phyloP scores from a whole-genome alignment of 35 echinoderm and acorn worm species.

The Eucidaris tribuloides region DNA sequence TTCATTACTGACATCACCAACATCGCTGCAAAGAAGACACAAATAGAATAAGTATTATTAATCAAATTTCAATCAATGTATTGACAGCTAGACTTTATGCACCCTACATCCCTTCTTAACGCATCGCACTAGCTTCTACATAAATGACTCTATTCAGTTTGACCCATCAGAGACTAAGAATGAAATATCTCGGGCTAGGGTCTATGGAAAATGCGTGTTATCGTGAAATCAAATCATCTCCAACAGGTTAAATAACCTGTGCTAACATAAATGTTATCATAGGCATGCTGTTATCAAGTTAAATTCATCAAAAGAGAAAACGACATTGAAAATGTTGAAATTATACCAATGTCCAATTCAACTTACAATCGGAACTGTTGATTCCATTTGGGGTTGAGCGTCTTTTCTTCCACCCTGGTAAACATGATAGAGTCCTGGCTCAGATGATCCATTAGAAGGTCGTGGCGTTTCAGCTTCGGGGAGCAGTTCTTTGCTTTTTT shows the following conservation, averaged over 20 bases:
- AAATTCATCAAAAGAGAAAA: background rate
- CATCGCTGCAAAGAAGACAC: conserved; percentile 23
- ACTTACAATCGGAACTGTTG: conserved; percentile 62
- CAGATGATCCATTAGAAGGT: background rate
- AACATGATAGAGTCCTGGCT: background rate
- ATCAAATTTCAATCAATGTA: background rate
- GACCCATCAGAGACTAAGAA: too few species aligned
- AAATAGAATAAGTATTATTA: background rate
- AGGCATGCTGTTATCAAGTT: background rate
- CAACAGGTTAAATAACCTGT: too few species aligned
- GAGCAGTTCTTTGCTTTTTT: background rate
- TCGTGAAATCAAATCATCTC: too few species aligned
- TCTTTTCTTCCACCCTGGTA: conserved; percentile 24
- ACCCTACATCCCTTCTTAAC: background rate
- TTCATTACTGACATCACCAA: conserved; percentile 18
- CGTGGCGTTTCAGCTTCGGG: background rate
- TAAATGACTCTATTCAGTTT: background rate
- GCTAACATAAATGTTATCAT: background rate
- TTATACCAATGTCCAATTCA: background rate
- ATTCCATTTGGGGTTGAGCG: conserved; percentile 38
- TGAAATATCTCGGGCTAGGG: too few species aligned
- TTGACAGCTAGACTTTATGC: background rate
- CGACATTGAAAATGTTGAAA: background rate
- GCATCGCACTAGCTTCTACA: background rate
- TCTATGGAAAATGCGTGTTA: too few species aligned